Conservation (phyloP, 2,888 invertebrate species). For the Acleris sparsana region DNA sequence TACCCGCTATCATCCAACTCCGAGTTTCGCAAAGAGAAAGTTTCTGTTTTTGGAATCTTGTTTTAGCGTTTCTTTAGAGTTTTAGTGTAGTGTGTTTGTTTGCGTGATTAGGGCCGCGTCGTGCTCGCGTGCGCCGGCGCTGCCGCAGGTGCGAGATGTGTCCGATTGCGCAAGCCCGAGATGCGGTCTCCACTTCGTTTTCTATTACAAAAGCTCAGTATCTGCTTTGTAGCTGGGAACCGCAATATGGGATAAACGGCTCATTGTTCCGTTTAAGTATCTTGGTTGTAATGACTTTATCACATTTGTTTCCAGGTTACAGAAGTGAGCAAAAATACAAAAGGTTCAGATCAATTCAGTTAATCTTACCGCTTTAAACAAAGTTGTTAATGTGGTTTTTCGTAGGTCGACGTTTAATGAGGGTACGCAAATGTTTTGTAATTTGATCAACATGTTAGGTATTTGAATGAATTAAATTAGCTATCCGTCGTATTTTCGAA, state of each 20-base stretch:
- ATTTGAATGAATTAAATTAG: too few relatives aligned
- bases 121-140: slow-evolving; percentile 41
- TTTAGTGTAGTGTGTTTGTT: slow-evolving; percentile 37
- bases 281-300: slow-evolving; percentile 5
- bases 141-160: slow-evolving; percentile 48
- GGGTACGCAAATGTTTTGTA: background rate
- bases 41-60: slow-evolving; percentile 11
- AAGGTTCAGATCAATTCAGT: too few relatives aligned
- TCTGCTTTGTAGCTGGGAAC: slow-evolving; percentile 37
- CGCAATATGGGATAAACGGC: slow-evolving; percentile 28
- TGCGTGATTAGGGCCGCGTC: slow-evolving; percentile 45
- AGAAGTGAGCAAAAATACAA: too few relatives aligned
- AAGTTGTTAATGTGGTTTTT: background rate
- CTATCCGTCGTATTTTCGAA: background rate
- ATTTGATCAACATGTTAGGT: too few relatives aligned
- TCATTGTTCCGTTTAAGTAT: slow-evolving; percentile 19
- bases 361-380: too few relatives aligned
- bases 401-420: background rate
- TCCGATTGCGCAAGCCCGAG: slow-evolving; percentile 47
- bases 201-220: slow-evolving; percentile 43
- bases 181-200: slow-evolving; percentile 44
- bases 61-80: slow-evolving; percentile 6
- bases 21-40: slow-evolving; percentile 14
- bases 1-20: too few relatives aligned
- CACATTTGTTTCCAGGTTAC: slow-evolving; percentile 1